Percentiles rank a stretch among this genome's conserved stretches.
phyloP scores from a whole-genome alignment of 2,888 invertebrate species.

The Anagyrus pseudococci region DNA sequence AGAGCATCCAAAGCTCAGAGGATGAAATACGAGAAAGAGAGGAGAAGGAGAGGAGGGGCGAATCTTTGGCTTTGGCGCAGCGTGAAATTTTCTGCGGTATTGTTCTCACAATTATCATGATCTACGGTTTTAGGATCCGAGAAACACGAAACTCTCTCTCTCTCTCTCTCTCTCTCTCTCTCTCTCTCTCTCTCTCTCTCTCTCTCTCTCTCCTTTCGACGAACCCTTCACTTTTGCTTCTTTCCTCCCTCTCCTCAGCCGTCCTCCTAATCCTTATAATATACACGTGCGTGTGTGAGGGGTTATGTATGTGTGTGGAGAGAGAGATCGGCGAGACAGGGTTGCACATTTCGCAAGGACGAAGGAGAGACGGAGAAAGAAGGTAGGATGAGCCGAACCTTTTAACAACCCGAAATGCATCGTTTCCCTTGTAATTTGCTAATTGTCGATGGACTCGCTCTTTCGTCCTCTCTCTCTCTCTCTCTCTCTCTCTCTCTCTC shows the following conservation, averaged over 20 bases:
- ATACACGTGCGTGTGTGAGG: slow-evolving; percentile 1
- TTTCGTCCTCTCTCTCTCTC: too few relatives aligned
- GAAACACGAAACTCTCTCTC: slow-evolving; percentile 57
- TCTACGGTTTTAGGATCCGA: slow-evolving; percentile 58
- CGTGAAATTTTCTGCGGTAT: slow-evolving; percentile 49
- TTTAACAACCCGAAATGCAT: too few relatives aligned
- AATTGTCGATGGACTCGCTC: too few relatives aligned
- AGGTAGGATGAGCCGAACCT: too few relatives aligned
- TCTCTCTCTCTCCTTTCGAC: too few relatives aligned
- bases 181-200: slow-evolving; percentile 23
- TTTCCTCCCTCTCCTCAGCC: neutral
- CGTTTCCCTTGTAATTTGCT: too few relatives aligned
- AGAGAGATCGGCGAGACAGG: slow-evolving; percentile 19
- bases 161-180: slow-evolving; percentile 50
- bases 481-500: too few relatives aligned
- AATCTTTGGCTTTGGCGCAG: neutral
- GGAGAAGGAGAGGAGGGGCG: neutral
- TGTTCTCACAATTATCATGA: slow-evolving; percentile 63
- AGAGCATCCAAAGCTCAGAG: slow-evolving; percentile 2
- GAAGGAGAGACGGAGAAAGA: too few relatives aligned
- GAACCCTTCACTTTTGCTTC: slow-evolving; percentile 2
- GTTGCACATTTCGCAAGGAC: too few relatives aligned
- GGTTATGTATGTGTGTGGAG: slow-evolving; percentile 14
- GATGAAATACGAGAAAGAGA: neutral
- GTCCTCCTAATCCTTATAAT: slow-evolving; percentile 20